Base-by-base conservation (phyloP, 2,113 vertebrate species). In the Accipiter virgatus region DNA sequence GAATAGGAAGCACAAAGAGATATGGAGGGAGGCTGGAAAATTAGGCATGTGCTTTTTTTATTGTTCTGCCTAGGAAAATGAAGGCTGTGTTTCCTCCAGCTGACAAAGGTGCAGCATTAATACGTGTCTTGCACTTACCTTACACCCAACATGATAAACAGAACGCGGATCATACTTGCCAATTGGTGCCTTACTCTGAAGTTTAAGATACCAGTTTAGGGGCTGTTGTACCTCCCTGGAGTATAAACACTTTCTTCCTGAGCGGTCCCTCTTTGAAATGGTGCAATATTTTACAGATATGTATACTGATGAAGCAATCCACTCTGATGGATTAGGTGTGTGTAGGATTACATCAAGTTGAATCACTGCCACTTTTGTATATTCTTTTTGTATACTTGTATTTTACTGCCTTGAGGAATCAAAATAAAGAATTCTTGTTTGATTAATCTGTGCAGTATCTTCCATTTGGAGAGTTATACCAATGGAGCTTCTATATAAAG, bases 381-480 rank as follows among this genome's bases (percentile, higher is more conserved):
- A 29, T 82, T 68, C 58, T 68, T 94, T 95, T 97, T 97, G 72
- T 96, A 95, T 93, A 89, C 74, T 73, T 91, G 56, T 91, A 91
- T 97, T 94, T 93, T 96, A 97, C 97, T 95, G 92, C 95, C 92
- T 91, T 71, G 71, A 71, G 74, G 73, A 97, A 93, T 95, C 95
- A 97, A 97, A 98, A 98, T 98, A 98, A 98, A 98, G 19, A 90
- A n/a, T 53, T 81, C 38, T 92, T 74, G 29, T 97, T 97, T 97
- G 58, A 77, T 90, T 86, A 90, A 77, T 58, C 50, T 59, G 43
- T 81, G 52, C 6, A 7, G 15, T 55, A 43, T 90, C 59, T 81
- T 86, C 65, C 6, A 18, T 65, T 71, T 81, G 50, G 27, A 32
- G 45, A 55, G 16, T 65, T 59, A 50, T 3, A 61, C 13, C 13